Base-by-base conservation (phyloP, 2,888 invertebrate species). In the Lepidochitona cinerea region DNA sequence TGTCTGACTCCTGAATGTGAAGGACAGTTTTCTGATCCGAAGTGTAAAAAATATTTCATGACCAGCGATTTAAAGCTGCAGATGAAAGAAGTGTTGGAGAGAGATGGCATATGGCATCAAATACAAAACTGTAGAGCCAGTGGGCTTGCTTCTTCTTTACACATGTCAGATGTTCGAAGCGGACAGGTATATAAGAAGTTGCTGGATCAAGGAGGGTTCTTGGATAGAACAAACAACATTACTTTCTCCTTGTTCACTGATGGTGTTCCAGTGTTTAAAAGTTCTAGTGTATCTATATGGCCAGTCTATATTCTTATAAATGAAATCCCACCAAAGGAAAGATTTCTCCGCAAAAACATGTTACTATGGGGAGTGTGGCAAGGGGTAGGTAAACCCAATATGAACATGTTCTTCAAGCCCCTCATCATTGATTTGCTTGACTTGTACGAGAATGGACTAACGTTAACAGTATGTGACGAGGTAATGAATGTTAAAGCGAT, bases 351-450 rank as follows among this genome's bases (percentile, higher is more conserved):
- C 33, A 75, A 73, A 37, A 77, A 75, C 37, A 75, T 75, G 75
- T 23, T 77, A 1, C 65, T 75, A 18, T 73, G 73, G 73, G 73
- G 70, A 12, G 72, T 73, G 72, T 74, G 70, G 74, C 68, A 74
- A 49, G 74, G 75, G 5, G 6, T n/a, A 23, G 77, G 75, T 7
- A 80, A 79, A 72, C 78, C 78, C 53, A 67, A 72, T 5, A 75
- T 78, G 77, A 73, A 68, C 23, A 75, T 73, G 37, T 79, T 72
- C 54, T 33, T 80, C 29, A 64, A 73, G 53, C 77, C 75, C 12
- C 36, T 80, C 14, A 71, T 76, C 12, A n/a, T 37, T n/a, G 75
- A 79, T 41, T 49, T 79, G 3, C 23, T 49, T 7, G 35, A 36
- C 5, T 23, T 80, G 0, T 68, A 73, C 36, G 35, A 33, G 23